Percentiles rank a stretch among this genome's conserved stretches.
Conservation (phyloP, 2,113 vertebrate species). For the Rhinolophus sinicus region DNA sequence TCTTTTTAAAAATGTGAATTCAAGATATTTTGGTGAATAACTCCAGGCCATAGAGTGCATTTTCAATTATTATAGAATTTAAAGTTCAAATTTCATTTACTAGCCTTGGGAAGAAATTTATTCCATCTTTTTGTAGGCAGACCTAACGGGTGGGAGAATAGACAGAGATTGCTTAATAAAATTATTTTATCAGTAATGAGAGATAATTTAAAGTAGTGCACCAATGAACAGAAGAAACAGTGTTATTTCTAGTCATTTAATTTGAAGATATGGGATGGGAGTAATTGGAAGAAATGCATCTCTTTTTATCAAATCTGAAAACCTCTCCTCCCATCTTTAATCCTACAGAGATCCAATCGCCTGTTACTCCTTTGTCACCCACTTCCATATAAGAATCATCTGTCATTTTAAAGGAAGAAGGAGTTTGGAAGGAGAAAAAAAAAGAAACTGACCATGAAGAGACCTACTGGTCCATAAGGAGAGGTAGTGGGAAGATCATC, state of each 20-base stretch:
- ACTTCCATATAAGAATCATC: not conserved
- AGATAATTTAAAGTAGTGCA: not conserved
- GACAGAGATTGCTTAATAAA: not conserved
- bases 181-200: not conserved
- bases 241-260: not conserved
- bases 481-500: not conserved
- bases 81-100: conserved; percentile 28
- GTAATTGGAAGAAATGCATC: not conserved
- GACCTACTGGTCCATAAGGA: not conserved
- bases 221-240: not conserved
- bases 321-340: not conserved
- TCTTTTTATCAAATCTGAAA: not conserved
- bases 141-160: not conserved
- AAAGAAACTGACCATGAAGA: not conserved
- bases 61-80: conserved; percentile 29
- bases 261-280: not conserved
- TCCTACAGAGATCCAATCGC: not conserved
- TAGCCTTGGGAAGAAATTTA: not conserved
- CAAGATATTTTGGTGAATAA: not conserved
- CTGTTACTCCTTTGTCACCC: not conserved
- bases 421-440: not conserved
- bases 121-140: not conserved
- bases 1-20: not conserved
- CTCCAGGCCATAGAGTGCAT: not conserved
- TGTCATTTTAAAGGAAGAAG: not conserved